Evolutionary conservation across 2,797 vertebrate species (phyloP).

Genomic region (Rhinoraja longicauda): DNA sequence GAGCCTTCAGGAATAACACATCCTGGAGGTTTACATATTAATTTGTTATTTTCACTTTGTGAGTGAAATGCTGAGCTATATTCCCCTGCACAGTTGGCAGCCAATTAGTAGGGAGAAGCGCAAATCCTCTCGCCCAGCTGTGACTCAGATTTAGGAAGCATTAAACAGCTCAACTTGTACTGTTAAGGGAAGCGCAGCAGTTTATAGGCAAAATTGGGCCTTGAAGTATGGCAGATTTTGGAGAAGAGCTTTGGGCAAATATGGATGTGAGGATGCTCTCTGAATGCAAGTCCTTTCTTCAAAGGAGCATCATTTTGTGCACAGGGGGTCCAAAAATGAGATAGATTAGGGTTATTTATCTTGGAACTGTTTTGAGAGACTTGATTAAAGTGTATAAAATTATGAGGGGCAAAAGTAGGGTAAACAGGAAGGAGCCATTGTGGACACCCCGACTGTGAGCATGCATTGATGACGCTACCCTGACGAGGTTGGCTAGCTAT

Average conservation of each 20-base stretch:
- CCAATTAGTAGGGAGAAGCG: background rate
- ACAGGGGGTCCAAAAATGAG: background rate
- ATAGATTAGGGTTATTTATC: too few relatives aligned
- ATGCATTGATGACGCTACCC: too few relatives aligned
- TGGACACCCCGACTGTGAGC: too few relatives aligned
- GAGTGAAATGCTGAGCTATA: background rate
- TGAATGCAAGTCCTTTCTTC: background rate
- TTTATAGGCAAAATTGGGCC: background rate
- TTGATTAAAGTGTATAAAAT: too few relatives aligned
- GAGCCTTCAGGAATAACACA: background rate
- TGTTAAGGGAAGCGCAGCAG: background rate
- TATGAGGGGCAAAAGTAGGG: too few relatives aligned
- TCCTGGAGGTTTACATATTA: background rate
- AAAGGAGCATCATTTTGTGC: background rate
- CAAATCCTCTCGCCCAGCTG: background rate
- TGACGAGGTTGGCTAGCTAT: too few relatives aligned
- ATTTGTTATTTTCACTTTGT: constrained; percentile 1
- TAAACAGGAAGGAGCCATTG: too few relatives aligned
- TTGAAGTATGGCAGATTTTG: background rate
- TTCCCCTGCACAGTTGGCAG: background rate
- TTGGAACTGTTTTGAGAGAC: too few relatives aligned
- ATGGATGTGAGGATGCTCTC: background rate
- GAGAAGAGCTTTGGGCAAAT: background rate
- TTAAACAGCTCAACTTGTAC: background rate
- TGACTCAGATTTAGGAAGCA: background rate